Conservation (phyloP, 2,888 invertebrate species). For the Troides helena region DNA sequence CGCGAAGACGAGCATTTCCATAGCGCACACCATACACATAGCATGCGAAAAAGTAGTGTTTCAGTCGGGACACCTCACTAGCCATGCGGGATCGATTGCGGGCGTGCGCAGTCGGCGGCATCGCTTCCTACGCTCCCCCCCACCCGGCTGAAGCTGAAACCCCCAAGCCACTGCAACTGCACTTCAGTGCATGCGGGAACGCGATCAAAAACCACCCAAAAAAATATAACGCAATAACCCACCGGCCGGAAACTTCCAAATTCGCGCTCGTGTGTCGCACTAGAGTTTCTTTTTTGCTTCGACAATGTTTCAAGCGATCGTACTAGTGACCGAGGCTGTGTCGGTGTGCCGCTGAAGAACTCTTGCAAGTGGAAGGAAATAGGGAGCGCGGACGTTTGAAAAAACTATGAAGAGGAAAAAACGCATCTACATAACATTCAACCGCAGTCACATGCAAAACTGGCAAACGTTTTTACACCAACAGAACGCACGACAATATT, state of each 20-base stretch:
- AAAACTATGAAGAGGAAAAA: constrained; percentile 78
- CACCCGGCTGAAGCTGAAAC: constrained; percentile 49
- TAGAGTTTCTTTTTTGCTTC: constrained; percentile 17
- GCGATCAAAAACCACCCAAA: constrained; percentile 51
- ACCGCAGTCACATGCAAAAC: constrained; percentile 40
- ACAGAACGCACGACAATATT: constrained; percentile 58
- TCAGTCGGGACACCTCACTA: constrained; percentile 62
- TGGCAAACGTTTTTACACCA: constrained; percentile 56
- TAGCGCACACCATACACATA: constrained; percentile 40
- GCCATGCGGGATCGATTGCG: constrained; percentile 72
- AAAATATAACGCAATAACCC: constrained; percentile 45
- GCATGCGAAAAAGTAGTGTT: constrained; percentile 56
- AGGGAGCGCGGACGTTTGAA: constrained; percentile 38
- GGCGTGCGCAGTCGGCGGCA: constrained; percentile 62
- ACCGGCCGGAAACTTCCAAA: constrained; percentile 33
- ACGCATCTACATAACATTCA: constrained; percentile 42
- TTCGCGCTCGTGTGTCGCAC: constrained; percentile 32
- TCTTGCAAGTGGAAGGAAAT: constrained; percentile 40
- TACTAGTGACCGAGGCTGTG: constrained; percentile 22
- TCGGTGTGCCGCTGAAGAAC: constrained; percentile 29
- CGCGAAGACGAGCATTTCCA: constrained; percentile 34
- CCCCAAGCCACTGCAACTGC: constrained; percentile 65
- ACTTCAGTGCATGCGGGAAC: constrained; percentile 73
- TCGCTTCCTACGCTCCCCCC: constrained; percentile 53
- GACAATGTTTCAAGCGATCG: constrained; percentile 33